phyloP scores from a whole-genome alignment of 2,797 vertebrate species.

The Morus bassanus region DNA sequence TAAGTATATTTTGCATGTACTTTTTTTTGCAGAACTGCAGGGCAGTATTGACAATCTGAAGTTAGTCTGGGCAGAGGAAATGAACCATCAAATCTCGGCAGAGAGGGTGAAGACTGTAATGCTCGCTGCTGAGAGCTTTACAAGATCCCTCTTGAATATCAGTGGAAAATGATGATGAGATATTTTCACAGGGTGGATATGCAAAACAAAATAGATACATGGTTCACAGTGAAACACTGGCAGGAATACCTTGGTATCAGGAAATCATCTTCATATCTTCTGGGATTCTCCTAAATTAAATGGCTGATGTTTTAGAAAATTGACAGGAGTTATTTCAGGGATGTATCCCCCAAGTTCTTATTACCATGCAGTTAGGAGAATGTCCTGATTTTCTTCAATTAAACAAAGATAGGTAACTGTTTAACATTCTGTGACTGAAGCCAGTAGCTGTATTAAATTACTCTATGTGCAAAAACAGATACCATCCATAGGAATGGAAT shows the following conservation, averaged over 20 bases:
- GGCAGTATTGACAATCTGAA: constrained; percentile 23
- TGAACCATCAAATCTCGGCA: constrained; percentile 53
- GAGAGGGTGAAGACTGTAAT: constrained; percentile 32
- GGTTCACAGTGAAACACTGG: neutral
- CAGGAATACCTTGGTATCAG: neutral
- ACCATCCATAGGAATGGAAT: neutral
- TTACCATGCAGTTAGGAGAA: neutral
- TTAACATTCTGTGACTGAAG: constrained; percentile 19
- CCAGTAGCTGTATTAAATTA: neutral
- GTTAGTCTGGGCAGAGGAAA: constrained; percentile 50
- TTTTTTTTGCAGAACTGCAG: neutral
- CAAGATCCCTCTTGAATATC: neutral
- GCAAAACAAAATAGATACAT: neutral
- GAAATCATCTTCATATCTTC: constrained; percentile 2
- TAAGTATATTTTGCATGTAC: constrained; percentile 8
- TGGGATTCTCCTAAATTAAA: constrained; percentile 3
- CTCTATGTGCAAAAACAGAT: neutral
- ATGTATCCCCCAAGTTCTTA: neutral
- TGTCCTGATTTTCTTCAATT: constrained; percentile 41
- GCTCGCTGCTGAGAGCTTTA: constrained; percentile 23
- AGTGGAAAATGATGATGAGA: constrained; percentile 26
- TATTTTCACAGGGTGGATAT: neutral
- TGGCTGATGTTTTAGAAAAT: neutral
- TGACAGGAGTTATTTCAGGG: neutral
- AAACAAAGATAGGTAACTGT: neutral